Evolutionary conservation across 2,113 vertebrate genomes (phyloP), one percentile per base, ranked within the genome.

Genomic region (Ctenodactylus gundi): DNA sequence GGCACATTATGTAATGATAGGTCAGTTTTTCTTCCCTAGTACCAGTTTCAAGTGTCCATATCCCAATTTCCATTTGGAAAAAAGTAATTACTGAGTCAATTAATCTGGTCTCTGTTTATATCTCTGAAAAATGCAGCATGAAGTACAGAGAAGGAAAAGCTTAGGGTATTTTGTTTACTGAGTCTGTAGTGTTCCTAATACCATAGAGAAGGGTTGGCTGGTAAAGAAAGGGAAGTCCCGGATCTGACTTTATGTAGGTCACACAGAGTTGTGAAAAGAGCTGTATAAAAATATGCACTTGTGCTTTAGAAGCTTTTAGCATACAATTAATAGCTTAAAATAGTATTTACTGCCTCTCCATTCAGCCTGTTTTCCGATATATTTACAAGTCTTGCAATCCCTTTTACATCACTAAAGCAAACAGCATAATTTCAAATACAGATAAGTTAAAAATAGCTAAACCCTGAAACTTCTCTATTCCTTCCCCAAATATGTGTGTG

Each of bases 281-380:
- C 90, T 93, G 91, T 98, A 98, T 91, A 98, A 98, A 98, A 98
- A 98, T 98, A 98, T 0, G 4, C 96, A 91, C 97, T 98, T 98
- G 97, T 98, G 97, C 98, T 98, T 98, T 92, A 97, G 95, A 97
- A 97, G 96, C 97, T 72, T 96, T 92, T 93, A 98, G 95, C 96
- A 90, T 97, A 98, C 96, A 95, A 72, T 94, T 97, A 0, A 0
- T 97, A 86, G 96, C 83, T 94, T 96, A 97, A 97, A 97, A 97
- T 77, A 95, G 95, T 95, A 96, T 95, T 97, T 96, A 91, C 88
- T 95, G 75, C 94, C 86, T 88, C 92, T 57, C 70, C 65, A 76
- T 95, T n/a, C n/a, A 1, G 12, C 95, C 92, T 94, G 20, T 91
- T 93, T 97, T 97, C 57, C 85, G 75, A 72, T 82, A 75, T 97